Evolutionary conservation across 2,113 vertebrate species (phyloP).

Genomic region (Eclectus roratus): DNA sequence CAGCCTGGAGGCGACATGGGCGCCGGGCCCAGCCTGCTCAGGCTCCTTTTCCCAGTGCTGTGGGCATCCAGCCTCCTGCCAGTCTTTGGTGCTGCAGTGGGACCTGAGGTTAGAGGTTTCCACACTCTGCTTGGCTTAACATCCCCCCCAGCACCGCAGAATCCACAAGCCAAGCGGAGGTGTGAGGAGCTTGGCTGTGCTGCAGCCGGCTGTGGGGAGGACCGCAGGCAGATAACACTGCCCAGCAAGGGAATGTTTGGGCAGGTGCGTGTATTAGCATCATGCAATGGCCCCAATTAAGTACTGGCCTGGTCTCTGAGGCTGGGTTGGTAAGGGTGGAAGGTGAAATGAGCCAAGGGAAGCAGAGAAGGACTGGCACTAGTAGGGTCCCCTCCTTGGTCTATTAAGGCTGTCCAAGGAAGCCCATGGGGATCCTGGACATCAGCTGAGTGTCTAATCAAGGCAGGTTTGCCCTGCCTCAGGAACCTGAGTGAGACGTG

Average conservation of each 20-base stretch:
- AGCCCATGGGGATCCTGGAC: neutral
- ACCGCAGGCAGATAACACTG: neutral
- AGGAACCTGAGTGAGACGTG: neutral
- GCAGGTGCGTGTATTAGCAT: rapidly evolving
- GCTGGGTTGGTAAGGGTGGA: neutral
- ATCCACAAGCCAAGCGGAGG: neutral
- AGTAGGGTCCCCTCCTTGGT: neutral
- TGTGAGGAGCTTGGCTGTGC: neutral
- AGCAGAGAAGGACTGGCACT: neutral
- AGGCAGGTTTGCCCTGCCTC: neutral
- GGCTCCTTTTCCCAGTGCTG: neutral
- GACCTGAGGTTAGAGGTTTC: neutral
- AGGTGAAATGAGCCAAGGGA: neutral
- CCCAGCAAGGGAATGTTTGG: neutral
- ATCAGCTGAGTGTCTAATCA: neutral
- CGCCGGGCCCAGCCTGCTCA: neutral
- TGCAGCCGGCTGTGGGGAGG: neutral
- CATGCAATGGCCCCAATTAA: rapidly evolving
- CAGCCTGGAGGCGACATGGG: neutral
- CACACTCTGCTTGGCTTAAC: neutral
- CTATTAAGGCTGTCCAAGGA: neutral
- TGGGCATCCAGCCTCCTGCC: neutral
- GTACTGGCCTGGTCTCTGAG: neutral
- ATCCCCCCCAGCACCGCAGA: neutral
- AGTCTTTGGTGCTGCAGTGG: neutral